Evolutionary conservation across 2,797 vertebrate genomes (phyloP).

Genomic region (Acrocephalus scirpaceus): DNA sequence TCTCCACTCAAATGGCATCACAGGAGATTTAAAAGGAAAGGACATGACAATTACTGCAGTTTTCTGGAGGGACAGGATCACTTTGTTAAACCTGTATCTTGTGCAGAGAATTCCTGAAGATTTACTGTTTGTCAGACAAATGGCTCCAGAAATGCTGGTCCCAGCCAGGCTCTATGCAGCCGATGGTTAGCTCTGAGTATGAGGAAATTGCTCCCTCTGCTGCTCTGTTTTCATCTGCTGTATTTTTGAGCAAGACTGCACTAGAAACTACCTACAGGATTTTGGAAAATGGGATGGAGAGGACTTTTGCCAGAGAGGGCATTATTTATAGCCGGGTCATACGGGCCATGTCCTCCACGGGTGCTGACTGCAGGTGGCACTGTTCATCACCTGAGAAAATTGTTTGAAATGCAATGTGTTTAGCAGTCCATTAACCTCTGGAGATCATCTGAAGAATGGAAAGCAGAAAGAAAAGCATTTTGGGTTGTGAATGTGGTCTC

Average conservation of each 20-base stretch:
- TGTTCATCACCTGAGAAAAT: neutral
- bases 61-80: neutral
- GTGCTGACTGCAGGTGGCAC: neutral
- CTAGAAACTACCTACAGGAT: neutral
- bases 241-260: neutral
- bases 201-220: slow-evolving; percentile 18
- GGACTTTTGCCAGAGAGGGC: neutral
- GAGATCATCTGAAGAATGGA: neutral
- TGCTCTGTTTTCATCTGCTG: neutral
- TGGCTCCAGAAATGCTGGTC: neutral
- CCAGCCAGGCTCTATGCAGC: neutral
- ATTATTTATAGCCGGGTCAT: neutral
- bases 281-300: neutral
- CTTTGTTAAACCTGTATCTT: neutral
- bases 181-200: accelerated
- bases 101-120: neutral
- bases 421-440: neutral
- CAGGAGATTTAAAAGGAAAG: neutral
- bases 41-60: neutral
- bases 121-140: neutral
- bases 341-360: accelerated
- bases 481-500: neutral
- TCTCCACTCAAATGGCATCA: neutral
- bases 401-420: neutral
- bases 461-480: neutral